Conservation (phyloP, 2,113 vertebrate genomes). For the Osmerus mordax region DNA sequence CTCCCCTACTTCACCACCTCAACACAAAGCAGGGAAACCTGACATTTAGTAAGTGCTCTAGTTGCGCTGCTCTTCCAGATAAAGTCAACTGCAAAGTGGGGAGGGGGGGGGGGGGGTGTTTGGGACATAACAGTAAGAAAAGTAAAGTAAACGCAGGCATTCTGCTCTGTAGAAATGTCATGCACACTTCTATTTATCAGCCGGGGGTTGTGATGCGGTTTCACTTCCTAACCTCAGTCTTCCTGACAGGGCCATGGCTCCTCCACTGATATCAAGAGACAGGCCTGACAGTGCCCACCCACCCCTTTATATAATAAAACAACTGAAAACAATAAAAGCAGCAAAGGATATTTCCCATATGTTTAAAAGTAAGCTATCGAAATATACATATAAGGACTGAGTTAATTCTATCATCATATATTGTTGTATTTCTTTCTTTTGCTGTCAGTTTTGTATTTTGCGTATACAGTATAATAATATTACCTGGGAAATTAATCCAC, state of each 20-base stretch:
- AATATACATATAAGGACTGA: conserved; percentile 79
- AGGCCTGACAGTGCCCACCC: conserved; percentile 35
- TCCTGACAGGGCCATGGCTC: conserved; percentile 58
- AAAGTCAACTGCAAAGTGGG: not conserved
- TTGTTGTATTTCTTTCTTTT: conserved; percentile 62
- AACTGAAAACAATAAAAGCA: conserved; percentile 77
- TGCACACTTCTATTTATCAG: conserved; percentile 45
- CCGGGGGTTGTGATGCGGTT: conserved; percentile 54
- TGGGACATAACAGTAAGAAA: not conserved
- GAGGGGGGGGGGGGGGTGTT: not conserved
- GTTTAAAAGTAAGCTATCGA: conserved; percentile 76
- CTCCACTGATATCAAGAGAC: conserved; percentile 59
- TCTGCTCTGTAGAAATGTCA: conserved; percentile 63
- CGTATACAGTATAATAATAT: conserved; percentile 63
- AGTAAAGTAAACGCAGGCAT: conserved; percentile 41
- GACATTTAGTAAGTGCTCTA: conserved; percentile 46
- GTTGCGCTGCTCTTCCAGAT: conserved; percentile 40
- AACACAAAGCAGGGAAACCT: conserved; percentile 55
- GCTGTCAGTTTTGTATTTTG: conserved; percentile 56
- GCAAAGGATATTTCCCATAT: conserved; percentile 66
- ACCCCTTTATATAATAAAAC: conserved; percentile 53
- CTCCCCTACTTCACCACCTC: conserved; percentile 43
- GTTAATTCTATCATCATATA: conserved; percentile 77
- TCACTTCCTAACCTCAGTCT: conserved; percentile 53
- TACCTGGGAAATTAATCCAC: conserved; percentile 73